phyloP scores from a whole-genome alignment of 2,113 vertebrate species.

The Capricornis sumatraensis region DNA sequence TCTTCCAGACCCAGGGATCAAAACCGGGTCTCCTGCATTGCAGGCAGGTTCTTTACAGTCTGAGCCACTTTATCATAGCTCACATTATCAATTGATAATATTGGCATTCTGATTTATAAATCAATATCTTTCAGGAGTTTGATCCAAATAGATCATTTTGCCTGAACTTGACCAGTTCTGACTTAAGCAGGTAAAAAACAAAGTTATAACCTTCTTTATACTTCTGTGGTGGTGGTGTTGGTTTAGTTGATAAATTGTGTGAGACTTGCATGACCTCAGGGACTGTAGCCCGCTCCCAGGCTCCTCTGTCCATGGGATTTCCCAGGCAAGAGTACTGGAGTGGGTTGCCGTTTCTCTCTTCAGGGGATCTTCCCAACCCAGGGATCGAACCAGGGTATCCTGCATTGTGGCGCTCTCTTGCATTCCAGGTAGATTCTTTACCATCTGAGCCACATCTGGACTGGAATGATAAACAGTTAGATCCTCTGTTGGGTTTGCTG shows the following conservation, averaged over 20 bases:
- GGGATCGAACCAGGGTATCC: rapidly evolving
- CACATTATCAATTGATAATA: background rate
- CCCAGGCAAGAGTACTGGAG: background rate
- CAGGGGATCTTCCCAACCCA: background rate
- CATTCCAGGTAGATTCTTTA: background rate
- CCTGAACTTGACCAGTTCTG: background rate
- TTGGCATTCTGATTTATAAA: background rate
- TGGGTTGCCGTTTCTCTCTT: background rate
- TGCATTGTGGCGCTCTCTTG: background rate
- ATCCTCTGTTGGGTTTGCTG: no score
- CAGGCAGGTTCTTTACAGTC: background rate
- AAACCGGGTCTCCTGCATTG: rapidly evolving
- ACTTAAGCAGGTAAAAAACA: background rate
- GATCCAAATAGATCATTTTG: background rate
- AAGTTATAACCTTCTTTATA: background rate
- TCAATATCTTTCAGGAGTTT: background rate
- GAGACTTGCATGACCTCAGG: background rate
- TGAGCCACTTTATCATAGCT: background rate
- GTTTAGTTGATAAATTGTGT: background rate
- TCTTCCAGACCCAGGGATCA: background rate
- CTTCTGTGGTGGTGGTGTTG: background rate
- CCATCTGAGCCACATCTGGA: background rate
- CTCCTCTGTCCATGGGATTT: background rate
- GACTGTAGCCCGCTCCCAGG: rapidly evolving
- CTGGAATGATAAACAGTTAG: rapidly evolving